A percentile compares a stretch with the other conserved stretches of the same genome.
phyloP scores from a whole-genome alignment of 2,113 vertebrate genomes.

The Zootoca vivipara region DNA sequence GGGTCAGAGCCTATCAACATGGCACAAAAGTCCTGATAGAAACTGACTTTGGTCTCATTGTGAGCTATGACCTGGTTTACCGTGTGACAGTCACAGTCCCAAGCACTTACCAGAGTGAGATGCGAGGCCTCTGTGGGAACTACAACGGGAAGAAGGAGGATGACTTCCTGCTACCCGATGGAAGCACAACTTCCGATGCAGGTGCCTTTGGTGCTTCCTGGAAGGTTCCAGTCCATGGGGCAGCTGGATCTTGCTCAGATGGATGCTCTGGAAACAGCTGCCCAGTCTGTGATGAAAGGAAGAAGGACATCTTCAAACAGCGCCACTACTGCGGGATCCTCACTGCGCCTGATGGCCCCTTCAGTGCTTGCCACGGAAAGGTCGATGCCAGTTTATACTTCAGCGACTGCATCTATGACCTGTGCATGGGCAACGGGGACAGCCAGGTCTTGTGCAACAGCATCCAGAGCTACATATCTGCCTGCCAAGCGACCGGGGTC shows the following conservation, averaged over 20 bases:
- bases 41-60: conserved; percentile 59
- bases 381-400: conserved; percentile 55
- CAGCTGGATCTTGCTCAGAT: conserved; percentile 39
- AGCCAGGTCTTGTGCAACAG: conserved; percentile 71
- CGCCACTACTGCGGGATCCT: conserved; percentile 70
- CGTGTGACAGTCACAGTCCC: conserved; percentile 62
- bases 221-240: conserved; percentile 48
- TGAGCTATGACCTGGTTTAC: conserved; percentile 69
- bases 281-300: conserved; percentile 58
- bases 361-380: conserved; percentile 64
- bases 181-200: not conserved
- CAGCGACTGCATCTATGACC: conserved; percentile 60
- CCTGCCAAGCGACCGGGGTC: conserved; percentile 76
- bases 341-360: conserved; percentile 37
- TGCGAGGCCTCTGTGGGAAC: conserved; percentile 74
- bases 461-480: conserved; percentile 76
- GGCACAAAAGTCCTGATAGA: conserved; percentile 48
- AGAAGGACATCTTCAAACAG: conserved; percentile 67
- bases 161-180: conserved; percentile 61
- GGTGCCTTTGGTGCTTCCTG: conserved; percentile 62
- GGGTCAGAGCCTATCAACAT: conserved; percentile 45
- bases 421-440: conserved; percentile 43
- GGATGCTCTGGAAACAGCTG: conserved; percentile 39
- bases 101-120: conserved; percentile 60
- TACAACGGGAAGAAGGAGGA: conserved; percentile 59